Evolutionary conservation across 1,140 invertebrate genomes (phyloP), one percentile per base, ranked within the genome.

Genomic region (Heterodera schachtii): DNA sequence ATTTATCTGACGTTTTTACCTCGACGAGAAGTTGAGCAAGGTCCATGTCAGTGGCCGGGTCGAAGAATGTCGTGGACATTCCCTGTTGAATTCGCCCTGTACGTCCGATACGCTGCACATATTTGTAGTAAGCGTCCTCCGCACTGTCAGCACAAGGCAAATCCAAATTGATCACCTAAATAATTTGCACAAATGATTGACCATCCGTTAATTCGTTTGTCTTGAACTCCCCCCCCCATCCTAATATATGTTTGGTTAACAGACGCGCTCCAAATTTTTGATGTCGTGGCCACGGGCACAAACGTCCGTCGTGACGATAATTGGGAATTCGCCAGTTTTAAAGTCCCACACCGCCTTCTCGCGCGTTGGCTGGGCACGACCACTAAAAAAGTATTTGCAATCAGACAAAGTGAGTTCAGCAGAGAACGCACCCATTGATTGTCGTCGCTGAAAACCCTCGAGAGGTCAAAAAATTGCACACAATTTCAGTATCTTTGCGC

Each of bases 241-340:
- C 1, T 31, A 31, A 31, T 31, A 31, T 0, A 31, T 31, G 31
- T 0, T 31, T 0, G 31, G 1, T 31, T 31, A 76, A 78, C 46
- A 43, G 43, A 85, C 94, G 92, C 93, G 95, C 91, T 95, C 95
- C 4, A 97, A 93, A 88, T 96, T 95, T 90, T 94, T 94, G 64
- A 97, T 95, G 90, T 98, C 95, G 74, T 97, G 93, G 43, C 96
- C 95, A 84, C 95, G 92, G 46, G 95, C 95, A 0, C 95, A 95
- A 31, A 97, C 94, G 92, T 97, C 96, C 41, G 96, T 97, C 3
- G 95, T 95, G 41, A 97, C 92, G n/a, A 97, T 91, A 82, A 97
- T 94, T 52, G 67, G 92, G 0, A 94, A 93, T 7, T 90, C 88
- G 0, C 95, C 81, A 19, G 78, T 60, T 2, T 81, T 67, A 89